These are phyloP conservation scores for Lithophane leautieri DNA, from an alignment of 2,888 invertebrate species.

Conservation along the genomic window DNA sequence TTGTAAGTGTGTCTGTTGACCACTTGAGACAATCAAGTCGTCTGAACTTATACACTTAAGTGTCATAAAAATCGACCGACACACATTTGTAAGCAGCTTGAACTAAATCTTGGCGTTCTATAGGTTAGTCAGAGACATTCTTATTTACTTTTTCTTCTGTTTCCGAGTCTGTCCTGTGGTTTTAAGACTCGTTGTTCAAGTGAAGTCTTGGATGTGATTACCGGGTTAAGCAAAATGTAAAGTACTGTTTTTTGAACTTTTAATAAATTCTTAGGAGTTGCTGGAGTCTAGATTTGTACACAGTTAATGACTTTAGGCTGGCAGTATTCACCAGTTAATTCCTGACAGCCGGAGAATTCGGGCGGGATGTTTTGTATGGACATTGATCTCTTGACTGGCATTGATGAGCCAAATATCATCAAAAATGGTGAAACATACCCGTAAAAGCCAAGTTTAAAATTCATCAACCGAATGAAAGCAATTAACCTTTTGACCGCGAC, in stretches of 20 bases:
- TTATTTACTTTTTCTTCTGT: neutral
- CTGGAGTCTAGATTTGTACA: no score
- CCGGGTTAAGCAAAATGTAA: neutral
- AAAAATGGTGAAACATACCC: neutral
- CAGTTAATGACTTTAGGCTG: no score
- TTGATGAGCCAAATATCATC: neutral
- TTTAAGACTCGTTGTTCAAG: neutral
- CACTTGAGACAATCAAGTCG: slow-evolving; percentile 40
- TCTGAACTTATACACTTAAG: slow-evolving; percentile 12
- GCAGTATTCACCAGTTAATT: no score
- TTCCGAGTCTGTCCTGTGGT: neutral
- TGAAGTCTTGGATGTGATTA: neutral
- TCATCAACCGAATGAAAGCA: neutral
- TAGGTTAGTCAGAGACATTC: neutral
- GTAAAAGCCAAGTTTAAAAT: no score
- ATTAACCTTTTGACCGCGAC: neutral
- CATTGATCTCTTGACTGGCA: neutral
- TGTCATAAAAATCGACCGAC: neutral
- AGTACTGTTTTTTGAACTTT: no score
- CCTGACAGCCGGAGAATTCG: no score
- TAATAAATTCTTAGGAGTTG: no score
- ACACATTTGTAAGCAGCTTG: neutral
- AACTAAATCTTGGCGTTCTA: neutral
- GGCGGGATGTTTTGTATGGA: no score
- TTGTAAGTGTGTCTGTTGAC: neutral